Evolutionary conservation across 1,140 invertebrate genomes (phyloP).

Genomic region (Eufriesea mexicana): DNA sequence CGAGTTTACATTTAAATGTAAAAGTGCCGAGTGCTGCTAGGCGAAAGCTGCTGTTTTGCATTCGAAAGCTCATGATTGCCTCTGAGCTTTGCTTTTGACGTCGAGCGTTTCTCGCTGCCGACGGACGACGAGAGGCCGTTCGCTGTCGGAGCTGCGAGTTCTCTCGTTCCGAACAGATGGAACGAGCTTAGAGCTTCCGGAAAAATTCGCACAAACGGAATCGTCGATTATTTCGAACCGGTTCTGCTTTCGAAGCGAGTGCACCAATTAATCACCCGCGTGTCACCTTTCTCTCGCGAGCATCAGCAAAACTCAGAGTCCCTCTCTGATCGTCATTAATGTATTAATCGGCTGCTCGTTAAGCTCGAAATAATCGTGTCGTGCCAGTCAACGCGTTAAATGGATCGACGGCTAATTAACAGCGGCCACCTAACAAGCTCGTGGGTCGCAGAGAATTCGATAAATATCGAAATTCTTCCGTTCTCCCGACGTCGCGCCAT

Average conservation of each 20-base stretch:
- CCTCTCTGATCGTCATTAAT: conserved; percentile 11
- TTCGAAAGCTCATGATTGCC: conserved; percentile 83
- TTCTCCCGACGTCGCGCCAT: too few relatives aligned
- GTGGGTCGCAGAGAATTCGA: neutral
- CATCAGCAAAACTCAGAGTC: neutral
- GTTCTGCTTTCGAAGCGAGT: neutral
- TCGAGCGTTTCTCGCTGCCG: conserved; percentile 63
- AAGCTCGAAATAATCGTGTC: conserved; percentile 12
- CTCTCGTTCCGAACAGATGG: conserved; percentile 48
- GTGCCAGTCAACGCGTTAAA: conserved; percentile 7
- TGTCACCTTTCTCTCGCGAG: neutral
- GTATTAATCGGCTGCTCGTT: conserved; percentile 15
- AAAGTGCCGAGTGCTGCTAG: conserved; percentile 78
- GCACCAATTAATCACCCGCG: neutral
- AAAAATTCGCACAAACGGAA: conserved; percentile 47
- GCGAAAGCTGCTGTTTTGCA: conserved; percentile 82
- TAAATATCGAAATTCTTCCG: neutral
- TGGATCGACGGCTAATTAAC: conserved; percentile 19
- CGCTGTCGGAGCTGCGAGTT: conserved; percentile 34
- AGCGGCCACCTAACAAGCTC: neutral
- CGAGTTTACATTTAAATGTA: conserved; percentile 84
- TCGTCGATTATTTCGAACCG: conserved; percentile 22
- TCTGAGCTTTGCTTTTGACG: conserved; percentile 83
- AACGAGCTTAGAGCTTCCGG: conserved; percentile 33
- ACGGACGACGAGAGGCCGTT: conserved; percentile 46